Evolutionary conservation across 2,888 invertebrate species (phyloP), one percentile per base, ranked within the genome.

Genomic region (Ormyrus rosae): DNA sequence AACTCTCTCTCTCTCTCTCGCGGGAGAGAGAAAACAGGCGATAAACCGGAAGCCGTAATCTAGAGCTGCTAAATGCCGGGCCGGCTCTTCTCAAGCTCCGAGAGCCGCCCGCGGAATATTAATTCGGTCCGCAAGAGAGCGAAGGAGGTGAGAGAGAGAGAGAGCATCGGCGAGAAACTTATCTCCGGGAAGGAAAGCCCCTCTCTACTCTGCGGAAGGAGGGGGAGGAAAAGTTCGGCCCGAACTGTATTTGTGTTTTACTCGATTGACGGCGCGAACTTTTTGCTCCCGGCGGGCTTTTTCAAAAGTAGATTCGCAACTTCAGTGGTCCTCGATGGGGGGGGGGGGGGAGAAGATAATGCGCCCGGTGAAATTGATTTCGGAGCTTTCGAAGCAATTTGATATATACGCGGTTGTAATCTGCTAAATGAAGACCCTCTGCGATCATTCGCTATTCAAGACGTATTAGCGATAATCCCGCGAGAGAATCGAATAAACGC

Each of bases 41-140:
- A 19, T 13, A 51, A 55, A 72, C 72, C 63, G 72, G 63, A 72
- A 72, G 53, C 53, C 46, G 55, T 72, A 72, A 72, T 72, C 63
- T 72, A 45, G 53, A 45, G 60, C 19, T 10, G 45, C 9, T 72
- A 72, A 63, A 63, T 46, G 63, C 34, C 63, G 53, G 0, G 53
- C 51, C 11, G 8, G 46, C 10, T 7, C 34, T 1, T 6, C 3
- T 6, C 11, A 11, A 55, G 58, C 58, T n/a, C 6, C 63, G 19
- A 19, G 19, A 19, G n/a, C n/a, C 5, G 53, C 56, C 50, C 19
- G 70, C 51, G 70, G 70, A 71, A 71, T 71, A 71, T 71, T 58
- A 71, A 71, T 58, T 71, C 34, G 19, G 70, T 10, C 9, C 19
- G 19, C 5, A 60, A 60, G 34, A 34, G 70, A 6, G 45, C 13